Conservation (phyloP, 2,797 vertebrate genomes). For the Danio tinwini region DNA sequence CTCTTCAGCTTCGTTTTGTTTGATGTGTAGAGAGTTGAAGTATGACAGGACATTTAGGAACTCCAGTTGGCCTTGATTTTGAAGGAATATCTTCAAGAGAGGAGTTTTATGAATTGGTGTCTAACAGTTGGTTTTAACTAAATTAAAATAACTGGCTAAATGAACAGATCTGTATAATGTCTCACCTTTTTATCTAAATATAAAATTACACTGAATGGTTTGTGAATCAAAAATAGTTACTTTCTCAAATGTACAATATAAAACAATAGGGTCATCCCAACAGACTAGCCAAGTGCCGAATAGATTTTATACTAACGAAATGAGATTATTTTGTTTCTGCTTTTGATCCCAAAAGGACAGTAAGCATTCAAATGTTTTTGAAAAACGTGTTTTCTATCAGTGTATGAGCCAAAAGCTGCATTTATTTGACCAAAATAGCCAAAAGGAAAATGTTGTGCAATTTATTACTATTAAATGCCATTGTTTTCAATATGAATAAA, state of each 20-base stretch:
- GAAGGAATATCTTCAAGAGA: background rate
- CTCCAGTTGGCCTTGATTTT: slow-evolving; percentile 36
- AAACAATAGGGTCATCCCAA: slow-evolving; percentile 3
- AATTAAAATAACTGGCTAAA: background rate
- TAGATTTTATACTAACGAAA: background rate
- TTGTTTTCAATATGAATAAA: too few species aligned
- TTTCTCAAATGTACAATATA: background rate
- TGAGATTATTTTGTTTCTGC: background rate
- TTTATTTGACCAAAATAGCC: too few species aligned
- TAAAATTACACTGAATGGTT: background rate
- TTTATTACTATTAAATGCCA: too few species aligned
- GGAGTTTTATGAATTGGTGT: background rate
- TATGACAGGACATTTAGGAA: slow-evolving; percentile 15
- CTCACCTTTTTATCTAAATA: background rate
- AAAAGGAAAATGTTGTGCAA: too few species aligned
- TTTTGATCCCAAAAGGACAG: too few species aligned
- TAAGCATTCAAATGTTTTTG: too few species aligned
- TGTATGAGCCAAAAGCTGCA: too few species aligned
- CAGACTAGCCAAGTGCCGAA: background rate
- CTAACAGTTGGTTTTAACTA: too few species aligned
- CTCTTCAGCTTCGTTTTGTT: slow-evolving; percentile 23
- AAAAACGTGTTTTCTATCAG: too few species aligned
- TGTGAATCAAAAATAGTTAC: background rate
- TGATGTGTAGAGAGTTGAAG: slow-evolving; percentile 6
- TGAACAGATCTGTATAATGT: background rate